Evolutionary conservation across 2,113 vertebrate genomes (phyloP).

Genomic region (Malurus melanocephalus): DNA sequence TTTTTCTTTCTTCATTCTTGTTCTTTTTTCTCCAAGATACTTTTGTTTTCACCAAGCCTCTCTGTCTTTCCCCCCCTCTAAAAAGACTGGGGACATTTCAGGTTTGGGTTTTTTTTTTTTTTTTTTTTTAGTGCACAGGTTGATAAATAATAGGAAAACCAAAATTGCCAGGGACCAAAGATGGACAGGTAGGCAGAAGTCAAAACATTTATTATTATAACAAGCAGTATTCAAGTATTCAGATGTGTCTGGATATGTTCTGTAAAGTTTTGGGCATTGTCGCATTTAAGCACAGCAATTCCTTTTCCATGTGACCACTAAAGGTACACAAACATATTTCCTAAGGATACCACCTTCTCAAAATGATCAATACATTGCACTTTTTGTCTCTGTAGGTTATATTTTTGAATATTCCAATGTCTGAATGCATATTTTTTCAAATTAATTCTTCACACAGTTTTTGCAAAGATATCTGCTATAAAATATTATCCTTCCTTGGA

Average conservation of each 20-base stretch:
- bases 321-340: background rate
- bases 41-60: background rate
- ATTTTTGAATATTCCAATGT: background rate
- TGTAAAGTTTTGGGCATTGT: background rate
- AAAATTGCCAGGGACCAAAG: background rate
- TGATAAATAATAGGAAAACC: background rate
- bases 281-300: background rate
- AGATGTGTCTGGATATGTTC: background rate
- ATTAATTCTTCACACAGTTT: background rate
- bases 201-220: background rate
- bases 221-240: background rate
- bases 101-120: background rate
- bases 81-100: background rate
- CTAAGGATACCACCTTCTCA: background rate
- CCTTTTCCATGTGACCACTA: background rate
- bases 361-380: background rate
- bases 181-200: background rate
- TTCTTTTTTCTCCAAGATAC: background rate
- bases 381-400: background rate
- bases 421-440: background rate
- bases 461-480: background rate
- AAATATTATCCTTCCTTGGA: background rate
- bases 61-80: background rate
- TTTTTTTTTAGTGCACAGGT: background rate
- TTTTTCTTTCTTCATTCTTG: background rate